Evolutionary conservation across 2,888 invertebrate species (phyloP).

Genomic region (Agrochola lychnidis): DNA sequence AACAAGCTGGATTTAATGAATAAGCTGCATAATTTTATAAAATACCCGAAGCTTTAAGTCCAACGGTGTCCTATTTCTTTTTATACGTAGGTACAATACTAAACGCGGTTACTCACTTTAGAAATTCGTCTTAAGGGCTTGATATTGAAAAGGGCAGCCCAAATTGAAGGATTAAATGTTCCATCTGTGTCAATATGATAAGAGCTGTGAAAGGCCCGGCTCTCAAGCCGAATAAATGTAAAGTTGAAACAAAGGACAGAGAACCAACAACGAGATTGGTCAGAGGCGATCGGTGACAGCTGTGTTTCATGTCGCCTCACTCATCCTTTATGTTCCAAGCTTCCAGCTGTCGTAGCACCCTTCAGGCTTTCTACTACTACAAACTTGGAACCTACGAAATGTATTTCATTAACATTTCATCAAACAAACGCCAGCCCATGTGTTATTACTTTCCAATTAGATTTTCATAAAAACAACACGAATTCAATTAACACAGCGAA

Average conservation of each 20-base stretch:
- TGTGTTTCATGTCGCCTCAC: conserved; percentile 71
- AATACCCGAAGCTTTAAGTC: neutral
- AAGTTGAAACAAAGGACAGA: conserved; percentile 84
- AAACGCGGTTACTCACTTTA: conserved; percentile 56
- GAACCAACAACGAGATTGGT: conserved; percentile 77
- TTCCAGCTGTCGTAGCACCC: conserved; percentile 65
- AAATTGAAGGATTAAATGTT: conserved; percentile 85
- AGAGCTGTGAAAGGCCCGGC: conserved; percentile 80
- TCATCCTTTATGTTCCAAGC: conserved; percentile 67
- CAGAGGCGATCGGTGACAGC: conserved; percentile 79
- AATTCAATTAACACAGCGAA: conserved; percentile 33
- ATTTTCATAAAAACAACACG: conserved; percentile 1
- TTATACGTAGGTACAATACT: conserved; percentile 19
- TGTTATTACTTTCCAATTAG: conserved; percentile 25
- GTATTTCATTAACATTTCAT: conserved; percentile 55
- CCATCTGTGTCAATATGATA: conserved; percentile 87
- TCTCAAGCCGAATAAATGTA: conserved; percentile 75
- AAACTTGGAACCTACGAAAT: conserved; percentile 46
- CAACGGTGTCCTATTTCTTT: neutral
- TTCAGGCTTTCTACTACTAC: conserved; percentile 47
- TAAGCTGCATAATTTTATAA: conserved; percentile 13
- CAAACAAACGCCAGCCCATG: conserved; percentile 36
- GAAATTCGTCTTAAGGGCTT: conserved; percentile 67
- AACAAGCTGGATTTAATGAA: neutral
- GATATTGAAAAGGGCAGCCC: conserved; percentile 78